Evolutionary conservation across 2,113 vertebrate species (phyloP).

Genomic region (Uria lomvia): DNA sequence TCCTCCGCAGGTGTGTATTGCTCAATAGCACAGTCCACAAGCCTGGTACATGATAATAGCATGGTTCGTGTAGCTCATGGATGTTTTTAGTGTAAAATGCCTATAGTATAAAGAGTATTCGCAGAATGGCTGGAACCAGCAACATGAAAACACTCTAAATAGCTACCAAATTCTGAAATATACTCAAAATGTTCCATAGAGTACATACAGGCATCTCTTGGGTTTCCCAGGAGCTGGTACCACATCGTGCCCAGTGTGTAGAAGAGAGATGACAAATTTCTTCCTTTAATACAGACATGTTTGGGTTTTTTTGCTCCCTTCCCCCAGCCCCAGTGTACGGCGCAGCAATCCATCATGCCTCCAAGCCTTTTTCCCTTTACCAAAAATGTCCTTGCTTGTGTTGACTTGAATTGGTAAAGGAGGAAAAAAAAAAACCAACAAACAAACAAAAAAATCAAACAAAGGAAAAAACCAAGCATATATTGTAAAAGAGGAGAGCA

Average conservation of each 20-base stretch:
- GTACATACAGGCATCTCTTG: neutral
- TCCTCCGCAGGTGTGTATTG: neutral
- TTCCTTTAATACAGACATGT: neutral
- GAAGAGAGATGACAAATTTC: neutral
- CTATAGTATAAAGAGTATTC: neutral
- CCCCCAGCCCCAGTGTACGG: neutral
- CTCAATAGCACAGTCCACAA: fast-evolving
- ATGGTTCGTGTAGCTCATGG: neutral
- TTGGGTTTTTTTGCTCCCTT: neutral
- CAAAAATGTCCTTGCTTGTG: fast-evolving
- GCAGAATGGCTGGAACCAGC: neutral
- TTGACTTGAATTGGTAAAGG: neutral
- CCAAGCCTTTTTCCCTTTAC: neutral
- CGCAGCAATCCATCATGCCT: neutral
- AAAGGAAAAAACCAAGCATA: neutral
- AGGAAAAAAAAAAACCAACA: neutral
- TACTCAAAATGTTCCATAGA: neutral
- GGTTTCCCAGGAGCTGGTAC: neutral
- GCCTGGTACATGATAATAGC: neutral
- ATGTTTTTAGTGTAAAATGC: neutral
- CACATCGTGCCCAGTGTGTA: too few species aligned
- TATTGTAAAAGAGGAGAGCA: neutral
- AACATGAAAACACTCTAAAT: neutral
- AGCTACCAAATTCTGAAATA: neutral
- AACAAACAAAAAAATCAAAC: too few species aligned